Percentiles rank a stretch among this genome's conserved stretches.
These are phyloP conservation scores for Drosophila diplacantha DNA, from an alignment of 2,888 invertebrate species.

Conservation along the genomic window DNA sequence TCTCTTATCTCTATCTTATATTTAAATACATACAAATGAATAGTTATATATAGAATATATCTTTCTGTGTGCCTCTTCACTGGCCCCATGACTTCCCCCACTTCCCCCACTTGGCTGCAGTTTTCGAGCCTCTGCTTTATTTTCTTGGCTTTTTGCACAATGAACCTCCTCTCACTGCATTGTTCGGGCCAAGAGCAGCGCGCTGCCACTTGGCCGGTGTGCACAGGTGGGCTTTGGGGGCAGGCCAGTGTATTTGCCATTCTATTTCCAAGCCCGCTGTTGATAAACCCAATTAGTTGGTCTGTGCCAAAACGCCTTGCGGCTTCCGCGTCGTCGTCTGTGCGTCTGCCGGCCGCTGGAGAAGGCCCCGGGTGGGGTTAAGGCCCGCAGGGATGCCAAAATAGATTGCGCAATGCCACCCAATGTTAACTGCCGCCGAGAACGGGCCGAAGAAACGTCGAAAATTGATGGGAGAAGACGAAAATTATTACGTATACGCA, in stretches of 20 bases:
- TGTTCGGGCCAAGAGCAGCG: slow-evolving; percentile 8
- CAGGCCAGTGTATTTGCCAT: slow-evolving; percentile 8
- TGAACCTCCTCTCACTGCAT: slow-evolving; percentile 18
- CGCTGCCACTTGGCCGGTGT: background rate
- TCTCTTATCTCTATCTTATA: no score
- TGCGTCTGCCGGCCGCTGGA: background rate
- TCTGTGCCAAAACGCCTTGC: slow-evolving; percentile 43
- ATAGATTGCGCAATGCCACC: background rate
- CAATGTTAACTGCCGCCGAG: slow-evolving; percentile 5
- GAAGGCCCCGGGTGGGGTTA: slow-evolving; percentile 1
- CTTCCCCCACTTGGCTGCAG: background rate
- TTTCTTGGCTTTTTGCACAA: slow-evolving; percentile 3
- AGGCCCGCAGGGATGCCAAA: slow-evolving; percentile 2
- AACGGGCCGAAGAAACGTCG: slow-evolving; percentile 1
- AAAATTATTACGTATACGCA: slow-evolving; percentile 69
- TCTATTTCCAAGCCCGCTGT: slow-evolving; percentile 36
- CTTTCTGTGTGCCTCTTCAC: no score
- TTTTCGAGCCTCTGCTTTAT: background rate
- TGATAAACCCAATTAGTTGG: slow-evolving; percentile 64
- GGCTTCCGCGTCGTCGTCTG: slow-evolving; percentile 31
- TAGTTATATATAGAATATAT: no score
- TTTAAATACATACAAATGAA: no score
- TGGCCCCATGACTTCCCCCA: background rate
- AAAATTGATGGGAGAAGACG: slow-evolving; percentile 16
- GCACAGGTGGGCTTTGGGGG: background rate